A percentile compares a stretch with the other conserved stretches of the same genome.
These are phyloP conservation scores for Eristalis pertinax DNA, from an alignment of 2,888 invertebrate genomes.

Conservation along the genomic window DNA sequence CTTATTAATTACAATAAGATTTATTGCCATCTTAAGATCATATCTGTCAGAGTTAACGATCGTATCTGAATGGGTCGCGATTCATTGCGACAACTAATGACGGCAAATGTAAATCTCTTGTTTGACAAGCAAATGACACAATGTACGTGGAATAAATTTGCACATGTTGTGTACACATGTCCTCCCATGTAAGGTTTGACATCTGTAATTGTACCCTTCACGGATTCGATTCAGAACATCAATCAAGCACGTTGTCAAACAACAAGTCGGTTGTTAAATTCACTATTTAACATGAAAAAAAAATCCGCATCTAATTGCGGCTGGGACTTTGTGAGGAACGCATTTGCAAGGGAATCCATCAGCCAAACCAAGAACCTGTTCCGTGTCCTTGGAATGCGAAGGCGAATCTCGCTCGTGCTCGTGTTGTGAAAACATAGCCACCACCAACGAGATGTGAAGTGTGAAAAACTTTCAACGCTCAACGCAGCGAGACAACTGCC, in stretches of 20 bases:
- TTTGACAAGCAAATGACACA: background rate
- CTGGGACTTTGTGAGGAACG: background rate
- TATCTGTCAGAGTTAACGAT: background rate
- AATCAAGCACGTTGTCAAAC: background rate
- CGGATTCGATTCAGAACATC: background rate
- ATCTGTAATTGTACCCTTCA: background rate
- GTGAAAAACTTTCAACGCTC: background rate
- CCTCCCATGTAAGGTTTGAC: background rate
- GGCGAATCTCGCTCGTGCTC: background rate
- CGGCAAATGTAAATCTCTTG: background rate
- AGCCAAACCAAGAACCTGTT: background rate
- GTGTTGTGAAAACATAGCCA: background rate
- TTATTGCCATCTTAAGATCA: background rate
- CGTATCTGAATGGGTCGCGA: background rate
- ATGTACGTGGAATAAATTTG: constrained; percentile 1
- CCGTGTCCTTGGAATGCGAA: background rate
- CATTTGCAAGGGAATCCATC: background rate
- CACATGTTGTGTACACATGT: background rate
- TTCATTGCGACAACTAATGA: background rate
- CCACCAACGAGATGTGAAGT: background rate
- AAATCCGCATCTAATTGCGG: background rate
- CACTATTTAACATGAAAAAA: background rate
- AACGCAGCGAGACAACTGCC: background rate
- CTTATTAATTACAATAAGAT: background rate
- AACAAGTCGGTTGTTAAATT: background rate